phyloP scores from a whole-genome alignment of 2,113 vertebrate genomes.

The Marcusenius ussheri region DNA sequence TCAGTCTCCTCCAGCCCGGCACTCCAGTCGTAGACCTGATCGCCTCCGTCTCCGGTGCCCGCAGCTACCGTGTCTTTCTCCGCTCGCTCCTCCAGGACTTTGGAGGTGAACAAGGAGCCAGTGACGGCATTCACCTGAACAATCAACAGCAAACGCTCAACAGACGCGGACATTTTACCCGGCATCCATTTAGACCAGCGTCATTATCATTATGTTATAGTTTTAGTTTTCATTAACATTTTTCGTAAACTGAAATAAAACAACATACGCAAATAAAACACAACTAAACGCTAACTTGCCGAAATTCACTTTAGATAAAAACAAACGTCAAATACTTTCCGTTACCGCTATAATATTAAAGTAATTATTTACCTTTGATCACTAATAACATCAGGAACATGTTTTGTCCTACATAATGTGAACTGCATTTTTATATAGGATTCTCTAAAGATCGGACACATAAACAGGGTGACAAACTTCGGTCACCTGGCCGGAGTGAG shows the following conservation, averaged over 20 bases:
- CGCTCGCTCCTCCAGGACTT: constrained; percentile 89
- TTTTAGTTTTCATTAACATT: background rate
- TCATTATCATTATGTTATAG: background rate
- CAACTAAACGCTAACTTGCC: background rate
- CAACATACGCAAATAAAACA: background rate
- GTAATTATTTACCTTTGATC: background rate
- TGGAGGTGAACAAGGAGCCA: constrained; percentile 83
- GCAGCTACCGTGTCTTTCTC: constrained; percentile 61
- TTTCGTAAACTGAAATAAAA: background rate
- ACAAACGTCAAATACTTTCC: background rate
- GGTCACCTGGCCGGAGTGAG: background rate
- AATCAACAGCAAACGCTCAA: background rate
- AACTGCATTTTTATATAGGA: too few relatives aligned
- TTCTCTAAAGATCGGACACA: too few relatives aligned
- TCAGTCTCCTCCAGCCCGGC: constrained; percentile 80
- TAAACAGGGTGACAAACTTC: too few relatives aligned
- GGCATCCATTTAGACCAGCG: background rate
- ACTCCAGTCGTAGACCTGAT: constrained; percentile 90
- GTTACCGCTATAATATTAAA: background rate
- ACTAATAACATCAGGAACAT: background rate
- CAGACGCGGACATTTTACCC: background rate
- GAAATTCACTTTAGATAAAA: background rate
- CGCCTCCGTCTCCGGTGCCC: constrained; percentile 38
- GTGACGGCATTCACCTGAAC: constrained; percentile 88
- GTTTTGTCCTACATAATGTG: background rate